These are phyloP conservation scores for Natator depressus DNA, from an alignment of 2,113 vertebrate genomes.

Conservation along the genomic window DNA sequence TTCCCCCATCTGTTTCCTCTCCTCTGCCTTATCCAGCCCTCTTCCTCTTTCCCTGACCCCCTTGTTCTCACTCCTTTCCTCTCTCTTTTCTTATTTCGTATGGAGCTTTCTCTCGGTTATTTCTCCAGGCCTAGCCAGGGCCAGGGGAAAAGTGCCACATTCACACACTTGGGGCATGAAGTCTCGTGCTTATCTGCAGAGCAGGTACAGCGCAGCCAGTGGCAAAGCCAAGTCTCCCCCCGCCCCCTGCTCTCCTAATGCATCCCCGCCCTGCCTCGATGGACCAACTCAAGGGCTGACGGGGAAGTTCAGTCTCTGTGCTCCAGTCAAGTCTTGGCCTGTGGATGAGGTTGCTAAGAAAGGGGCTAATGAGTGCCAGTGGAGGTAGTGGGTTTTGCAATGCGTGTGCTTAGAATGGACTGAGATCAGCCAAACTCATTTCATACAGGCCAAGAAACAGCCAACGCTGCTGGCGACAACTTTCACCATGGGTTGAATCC, in stretches of 20 bases:
- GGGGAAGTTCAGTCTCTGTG: background rate
- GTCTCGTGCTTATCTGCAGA: background rate
- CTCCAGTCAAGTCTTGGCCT: background rate
- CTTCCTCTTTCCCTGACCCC: background rate
- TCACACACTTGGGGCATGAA: background rate
- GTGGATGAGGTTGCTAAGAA: background rate
- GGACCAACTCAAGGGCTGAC: background rate
- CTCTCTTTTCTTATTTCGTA: background rate
- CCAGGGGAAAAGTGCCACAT: background rate
- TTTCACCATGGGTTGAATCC: background rate
- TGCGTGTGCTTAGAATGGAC: background rate
- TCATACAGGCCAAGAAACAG: background rate
- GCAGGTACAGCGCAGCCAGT: background rate
- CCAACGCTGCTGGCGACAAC: background rate
- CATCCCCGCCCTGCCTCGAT: background rate
- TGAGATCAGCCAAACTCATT: background rate
- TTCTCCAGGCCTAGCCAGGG: background rate
- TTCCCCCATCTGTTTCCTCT: background rate
- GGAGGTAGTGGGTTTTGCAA: background rate
- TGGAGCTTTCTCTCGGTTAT: background rate
- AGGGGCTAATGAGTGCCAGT: background rate
- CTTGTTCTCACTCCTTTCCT: background rate
- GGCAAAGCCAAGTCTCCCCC: background rate
- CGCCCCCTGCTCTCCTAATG: background rate
- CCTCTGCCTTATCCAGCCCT: background rate